These are phyloP conservation scores for Danaus chrysippus DNA, from an alignment of 2,888 invertebrate species.

Conservation along the genomic window DNA sequence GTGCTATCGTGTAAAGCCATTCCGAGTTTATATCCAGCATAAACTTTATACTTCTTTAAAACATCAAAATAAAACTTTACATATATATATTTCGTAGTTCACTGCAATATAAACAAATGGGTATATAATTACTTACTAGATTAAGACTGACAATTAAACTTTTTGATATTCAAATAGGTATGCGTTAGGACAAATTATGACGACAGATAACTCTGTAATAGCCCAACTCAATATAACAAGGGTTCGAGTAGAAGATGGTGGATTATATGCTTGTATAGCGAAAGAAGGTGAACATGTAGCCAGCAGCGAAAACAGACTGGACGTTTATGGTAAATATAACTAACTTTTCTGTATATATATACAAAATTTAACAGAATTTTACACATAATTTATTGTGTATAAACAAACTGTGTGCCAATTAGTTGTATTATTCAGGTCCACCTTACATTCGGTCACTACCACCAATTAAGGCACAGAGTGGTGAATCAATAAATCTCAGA, in stretches of 20 bases:
- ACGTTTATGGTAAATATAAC: constrained; percentile 70
- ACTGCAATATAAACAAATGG: not conserved
- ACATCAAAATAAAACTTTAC: too few relatives aligned
- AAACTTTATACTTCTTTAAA: not conserved
- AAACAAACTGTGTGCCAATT: not conserved
- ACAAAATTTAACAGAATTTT: too few relatives aligned
- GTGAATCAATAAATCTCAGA: constrained; percentile 84
- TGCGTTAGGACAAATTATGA: constrained; percentile 69
- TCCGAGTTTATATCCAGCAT: too few relatives aligned
- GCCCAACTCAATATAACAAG: constrained; percentile 76
- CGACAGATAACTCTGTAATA: constrained; percentile 66
- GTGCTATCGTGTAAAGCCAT: constrained; percentile 6
- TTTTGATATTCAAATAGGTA: constrained; percentile 46
- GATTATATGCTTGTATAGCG: constrained; percentile 80
- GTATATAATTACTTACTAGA: not conserved
- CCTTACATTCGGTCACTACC: constrained; percentile 86
- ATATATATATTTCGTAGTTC: too few relatives aligned
- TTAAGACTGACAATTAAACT: too few relatives aligned
- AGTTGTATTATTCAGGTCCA: constrained; percentile 74
- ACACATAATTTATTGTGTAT: too few relatives aligned
- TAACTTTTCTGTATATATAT: too few relatives aligned
- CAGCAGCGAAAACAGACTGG: constrained; percentile 66
- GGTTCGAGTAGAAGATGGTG: constrained; percentile 80
- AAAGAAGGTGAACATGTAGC: constrained; percentile 60
- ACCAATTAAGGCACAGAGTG: constrained; percentile 88